Evolutionary conservation across 2,797 vertebrate genomes (phyloP), one percentile per base, ranked within the genome.

Genomic region (Intellagama lesueurii): DNA sequence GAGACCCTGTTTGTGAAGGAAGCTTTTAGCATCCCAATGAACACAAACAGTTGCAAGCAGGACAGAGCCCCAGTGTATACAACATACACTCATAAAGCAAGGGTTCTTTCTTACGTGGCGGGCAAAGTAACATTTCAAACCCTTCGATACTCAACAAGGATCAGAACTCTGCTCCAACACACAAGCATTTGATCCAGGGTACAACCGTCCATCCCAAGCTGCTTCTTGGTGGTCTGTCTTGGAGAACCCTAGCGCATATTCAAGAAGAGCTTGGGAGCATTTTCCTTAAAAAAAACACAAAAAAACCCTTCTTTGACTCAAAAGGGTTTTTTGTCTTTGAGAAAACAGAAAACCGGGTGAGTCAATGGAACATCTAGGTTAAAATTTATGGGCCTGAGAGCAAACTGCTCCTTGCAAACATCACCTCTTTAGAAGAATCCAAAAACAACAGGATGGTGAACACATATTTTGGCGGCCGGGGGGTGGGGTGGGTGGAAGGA

Each of bases 251-350:
- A 47, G 8, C 72, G 70, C 81, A 92, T 94, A 81, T 93, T 72
- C 68, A 89, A 93, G 73, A 80, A 79, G 90, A 60, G 56, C 11
- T 90, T 81, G 90, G 19, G 35, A 73, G 85, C 76, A 92, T 81
- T 22, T 90, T 85, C 93, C 94, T 56, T 56, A 17, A 64, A 96
- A 94, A 40, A 40, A 40, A 40, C 1, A 40, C 40, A 40, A 40
- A 40, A 1, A 95, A 96, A 95, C 95, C 81, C 92, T 90, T 92
- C 70, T 86, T 80, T 32, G 66, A 95, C 94, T 90, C 66, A 91
- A 89, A 90, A 0, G 3, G 72, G 85, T 30, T 88, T 64, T 83
- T 90, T 90, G 92, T 94, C 93, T 95, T 91, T 93, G 87, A 90
- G 92, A 91, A 95, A 94, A 96, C 93, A 87, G 83, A 83, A 72